Base-by-base conservation (phyloP, 2,888 invertebrate species). In the Caenorhabditis imperialis region DNA sequence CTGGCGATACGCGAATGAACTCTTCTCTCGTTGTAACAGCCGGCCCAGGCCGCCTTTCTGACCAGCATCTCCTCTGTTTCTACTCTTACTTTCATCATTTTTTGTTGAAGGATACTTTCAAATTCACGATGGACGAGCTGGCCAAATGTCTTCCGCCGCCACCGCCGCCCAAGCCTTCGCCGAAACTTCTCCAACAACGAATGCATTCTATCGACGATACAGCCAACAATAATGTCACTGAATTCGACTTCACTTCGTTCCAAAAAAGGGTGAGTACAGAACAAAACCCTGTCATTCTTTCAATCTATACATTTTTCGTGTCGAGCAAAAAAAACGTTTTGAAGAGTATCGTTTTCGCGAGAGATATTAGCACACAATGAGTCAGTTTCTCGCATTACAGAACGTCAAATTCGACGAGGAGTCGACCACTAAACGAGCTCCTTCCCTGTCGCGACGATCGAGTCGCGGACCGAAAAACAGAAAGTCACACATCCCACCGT, bases 371-470 rank as follows among this genome's bases (percentile, higher is more conserved):
- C 35, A 18, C 47, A 54, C 18, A 45, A 50, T 35, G n/a, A 40
- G 18, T 50, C 40, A 55, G 44, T 20, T 30, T n/a, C 16, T 61
- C 22, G 6, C 25, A 8, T 72, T 78, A 8, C 54, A 82, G 82
- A 75, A 75, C 37, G 82, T 82, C 16, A 82, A 79, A 45, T 82
- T 82, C 53, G 82, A 82, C 20, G 82, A 81, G 8, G 79, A 80
- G 16, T 78, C 80, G 7, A 62, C 61, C 7, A 53, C 77, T 7
- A 77, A 77, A 38, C 42, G 81, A 42, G 72, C 76, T 35, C 80
- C 81, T 16, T 70, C 78, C 7, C 30, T 80, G 25, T 60, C 70
- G 37, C 48, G 76, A 33, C 45, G 72, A 67, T 71, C 78, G 5
- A 80, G 80, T 23, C 54, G 74, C 33, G 81, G 79, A 53, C 74